A percentile compares a stretch with the other conserved stretches of the same genome.
Conservation (phyloP, 2,113 vertebrate species). For the Nansenia antarctica region DNA sequence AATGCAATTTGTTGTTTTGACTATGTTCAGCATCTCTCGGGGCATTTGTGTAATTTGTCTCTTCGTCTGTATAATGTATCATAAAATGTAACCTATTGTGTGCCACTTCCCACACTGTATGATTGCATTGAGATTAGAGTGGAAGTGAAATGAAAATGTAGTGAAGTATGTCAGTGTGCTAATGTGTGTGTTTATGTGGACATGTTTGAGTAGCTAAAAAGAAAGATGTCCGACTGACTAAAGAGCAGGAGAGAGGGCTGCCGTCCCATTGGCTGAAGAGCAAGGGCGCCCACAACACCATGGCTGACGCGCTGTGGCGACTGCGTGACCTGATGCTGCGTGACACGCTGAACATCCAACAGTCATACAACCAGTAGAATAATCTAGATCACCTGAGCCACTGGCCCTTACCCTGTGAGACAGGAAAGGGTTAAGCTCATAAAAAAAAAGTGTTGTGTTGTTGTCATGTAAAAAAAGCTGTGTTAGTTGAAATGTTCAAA, state of each 20-base stretch:
- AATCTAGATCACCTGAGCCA: constrained; percentile 69
- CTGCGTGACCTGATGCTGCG: constrained; percentile 96
- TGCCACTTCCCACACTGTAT: not conserved
- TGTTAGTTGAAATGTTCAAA: constrained; percentile 33
- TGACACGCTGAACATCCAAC: constrained; percentile 94
- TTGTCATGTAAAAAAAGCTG: constrained; percentile 30
- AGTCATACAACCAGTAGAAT: constrained; percentile 89
- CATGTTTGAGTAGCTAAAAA: constrained; percentile 79
- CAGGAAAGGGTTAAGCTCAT: constrained; percentile 49
- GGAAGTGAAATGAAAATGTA: too few species aligned
- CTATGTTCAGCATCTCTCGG: too few species aligned
- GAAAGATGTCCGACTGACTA: constrained; percentile 91
- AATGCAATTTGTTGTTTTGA: too few species aligned
- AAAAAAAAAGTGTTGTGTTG: constrained; percentile 32
- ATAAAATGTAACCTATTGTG: not conserved
- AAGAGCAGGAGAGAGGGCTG: constrained; percentile 95
- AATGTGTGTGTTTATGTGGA: not conserved
- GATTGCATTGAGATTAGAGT: not conserved
- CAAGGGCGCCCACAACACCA: constrained; percentile 96
- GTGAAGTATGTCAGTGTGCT: not conserved
- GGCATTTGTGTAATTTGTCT: not conserved
- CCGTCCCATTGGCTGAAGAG: constrained; percentile 98
- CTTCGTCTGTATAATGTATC: not conserved
- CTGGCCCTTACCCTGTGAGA: constrained; percentile 57
- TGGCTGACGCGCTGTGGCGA: constrained; percentile 97